These are phyloP conservation scores for Bettongia penicillata DNA, from an alignment of 2,113 vertebrate genomes.

Conservation along the genomic window DNA sequence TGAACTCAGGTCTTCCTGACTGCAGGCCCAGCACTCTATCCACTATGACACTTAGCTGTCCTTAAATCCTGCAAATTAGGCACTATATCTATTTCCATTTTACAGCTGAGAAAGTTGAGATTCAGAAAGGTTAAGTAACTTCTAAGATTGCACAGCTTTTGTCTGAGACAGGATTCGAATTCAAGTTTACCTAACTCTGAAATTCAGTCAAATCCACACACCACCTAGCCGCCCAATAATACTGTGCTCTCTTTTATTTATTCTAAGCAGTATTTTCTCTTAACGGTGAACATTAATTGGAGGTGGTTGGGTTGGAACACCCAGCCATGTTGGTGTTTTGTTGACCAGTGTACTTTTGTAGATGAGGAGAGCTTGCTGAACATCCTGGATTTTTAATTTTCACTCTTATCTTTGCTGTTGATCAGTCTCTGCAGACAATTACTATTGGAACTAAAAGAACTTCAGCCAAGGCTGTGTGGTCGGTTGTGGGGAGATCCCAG, in stretches of 20 bases:
- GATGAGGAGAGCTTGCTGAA: not conserved
- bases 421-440: not conserved
- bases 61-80: not conserved
- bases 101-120: not conserved
- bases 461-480: not conserved
- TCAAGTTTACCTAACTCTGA: not conserved
- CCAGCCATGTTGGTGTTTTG: not conserved
- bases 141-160: not conserved
- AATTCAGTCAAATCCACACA: not conserved
- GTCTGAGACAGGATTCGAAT: not conserved
- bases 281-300: not conserved
- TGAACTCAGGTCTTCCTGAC: not conserved
- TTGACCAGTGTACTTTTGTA: slow-evolving; percentile 17
- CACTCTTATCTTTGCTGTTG: not conserved
- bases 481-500: not conserved
- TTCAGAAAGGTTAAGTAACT: not conserved
- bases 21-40: not conserved
- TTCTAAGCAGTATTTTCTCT: not conserved
- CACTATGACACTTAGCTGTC: not conserved
- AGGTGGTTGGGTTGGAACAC: not conserved
- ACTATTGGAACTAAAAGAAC: not conserved
- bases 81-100: not conserved
- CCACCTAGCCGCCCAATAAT: not conserved
- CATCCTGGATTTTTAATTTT: not conserved
- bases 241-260: not conserved